Evolutionary conservation across 2,797 vertebrate species (phyloP).

Genomic region (Tolypeutes matacus): DNA sequence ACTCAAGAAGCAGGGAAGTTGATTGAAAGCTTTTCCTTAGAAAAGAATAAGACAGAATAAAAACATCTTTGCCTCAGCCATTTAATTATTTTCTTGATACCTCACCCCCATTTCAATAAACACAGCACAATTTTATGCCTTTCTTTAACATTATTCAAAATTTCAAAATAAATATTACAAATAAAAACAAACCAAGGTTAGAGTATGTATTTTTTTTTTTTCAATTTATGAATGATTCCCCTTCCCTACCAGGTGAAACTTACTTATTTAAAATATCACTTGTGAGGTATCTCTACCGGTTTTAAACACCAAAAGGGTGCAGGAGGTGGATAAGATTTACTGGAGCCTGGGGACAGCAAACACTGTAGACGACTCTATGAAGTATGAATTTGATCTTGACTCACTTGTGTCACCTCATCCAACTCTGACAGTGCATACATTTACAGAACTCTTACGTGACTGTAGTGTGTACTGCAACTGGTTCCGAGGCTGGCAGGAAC

Average conservation of each 20-base stretch:
- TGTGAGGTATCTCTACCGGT: neutral
- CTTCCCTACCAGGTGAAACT: neutral
- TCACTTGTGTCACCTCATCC: neutral
- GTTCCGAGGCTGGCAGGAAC: neutral
- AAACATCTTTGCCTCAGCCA: neutral
- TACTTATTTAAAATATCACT: neutral
- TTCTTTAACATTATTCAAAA: slow-evolving; percentile 26
- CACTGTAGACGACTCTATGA: neutral
- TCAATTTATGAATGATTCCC: too few relatives aligned
- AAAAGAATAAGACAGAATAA: slow-evolving; percentile 41
- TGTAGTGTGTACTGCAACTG: neutral
- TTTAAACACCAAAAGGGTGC: neutral
- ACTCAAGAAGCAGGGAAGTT: neutral
- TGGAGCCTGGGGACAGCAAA: neutral
- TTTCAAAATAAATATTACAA: slow-evolving; percentile 39
- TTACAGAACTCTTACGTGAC: slow-evolving; percentile 42
- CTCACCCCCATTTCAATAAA: neutral
- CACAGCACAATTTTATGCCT: neutral
- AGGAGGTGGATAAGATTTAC: neutral
- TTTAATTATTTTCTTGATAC: neutral
- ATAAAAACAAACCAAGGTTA: slow-evolving; percentile 2
- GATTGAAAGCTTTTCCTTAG: slow-evolving; percentile 22
- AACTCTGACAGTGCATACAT: neutral
- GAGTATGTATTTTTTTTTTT: neutral
- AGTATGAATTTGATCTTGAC: neutral